These are phyloP conservation scores for Masnerella sp. DNA, from an alignment of 2,888 invertebrate genomes.

Conservation along the genomic window DNA sequence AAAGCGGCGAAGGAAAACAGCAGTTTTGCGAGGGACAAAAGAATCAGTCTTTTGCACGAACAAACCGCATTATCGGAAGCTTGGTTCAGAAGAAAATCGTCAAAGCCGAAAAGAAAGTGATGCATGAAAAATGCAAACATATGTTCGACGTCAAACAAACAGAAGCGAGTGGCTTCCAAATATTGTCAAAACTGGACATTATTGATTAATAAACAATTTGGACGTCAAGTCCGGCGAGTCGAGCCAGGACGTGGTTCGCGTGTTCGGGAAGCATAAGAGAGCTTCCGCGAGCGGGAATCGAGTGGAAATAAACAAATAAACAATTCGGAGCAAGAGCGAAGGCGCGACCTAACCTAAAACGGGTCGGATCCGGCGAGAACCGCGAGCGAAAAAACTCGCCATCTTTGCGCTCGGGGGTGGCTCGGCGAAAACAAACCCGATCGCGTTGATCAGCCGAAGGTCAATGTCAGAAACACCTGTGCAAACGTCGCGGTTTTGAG, in stretches of 20 bases:
- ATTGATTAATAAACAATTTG: constrained; percentile 1
- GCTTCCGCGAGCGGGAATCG: too few species aligned
- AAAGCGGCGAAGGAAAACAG: neutral
- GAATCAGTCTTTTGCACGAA: neutral
- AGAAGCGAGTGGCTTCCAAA: neutral
- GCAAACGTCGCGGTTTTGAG: constrained; percentile 16
- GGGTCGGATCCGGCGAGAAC: neutral
- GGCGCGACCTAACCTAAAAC: constrained; percentile 14
- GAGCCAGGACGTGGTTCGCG: too few species aligned
- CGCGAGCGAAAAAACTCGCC: constrained; percentile 1
- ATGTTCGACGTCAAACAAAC: constrained; percentile 14
- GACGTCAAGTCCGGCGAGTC: too few species aligned
- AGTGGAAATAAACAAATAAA: too few species aligned
- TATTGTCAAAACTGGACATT: neutral
- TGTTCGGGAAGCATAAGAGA: too few species aligned
- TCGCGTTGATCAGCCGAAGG: constrained; percentile 33
- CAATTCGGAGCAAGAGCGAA: too few species aligned
- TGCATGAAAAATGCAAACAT: constrained; percentile 12
- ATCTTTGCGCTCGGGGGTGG: constrained; percentile 17
- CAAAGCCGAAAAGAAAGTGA: neutral
- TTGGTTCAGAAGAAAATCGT: neutral
- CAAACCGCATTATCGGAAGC: neutral
- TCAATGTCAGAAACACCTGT: constrained; percentile 54
- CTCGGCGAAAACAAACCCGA: constrained; percentile 24
- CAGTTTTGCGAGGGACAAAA: neutral